phyloP scores from a whole-genome alignment of 2,113 vertebrate genomes.

The Etheostoma cragini region DNA sequence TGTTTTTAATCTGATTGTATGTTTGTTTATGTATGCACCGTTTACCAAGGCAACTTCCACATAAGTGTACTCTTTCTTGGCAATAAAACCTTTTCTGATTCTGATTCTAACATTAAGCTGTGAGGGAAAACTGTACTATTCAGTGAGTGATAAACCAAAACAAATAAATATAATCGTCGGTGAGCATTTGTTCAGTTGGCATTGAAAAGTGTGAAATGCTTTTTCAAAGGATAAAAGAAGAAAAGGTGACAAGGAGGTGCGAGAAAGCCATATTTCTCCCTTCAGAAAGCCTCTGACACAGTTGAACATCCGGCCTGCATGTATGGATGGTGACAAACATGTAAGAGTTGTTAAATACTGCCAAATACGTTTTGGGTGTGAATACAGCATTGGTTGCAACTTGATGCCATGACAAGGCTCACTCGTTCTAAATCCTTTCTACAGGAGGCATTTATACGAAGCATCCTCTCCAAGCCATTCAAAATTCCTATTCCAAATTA shows the following conservation, averaged over 20 bases:
- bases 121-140: background rate
- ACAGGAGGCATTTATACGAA: conserved; percentile 95
- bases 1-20: background rate
- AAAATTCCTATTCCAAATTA: conserved; percentile 97
- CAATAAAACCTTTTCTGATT: too few relatives aligned
- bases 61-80: too few relatives aligned
- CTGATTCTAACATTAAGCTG: background rate
- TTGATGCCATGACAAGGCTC: fast-evolving
- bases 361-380: background rate
- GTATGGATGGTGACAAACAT: conserved; percentile 89
- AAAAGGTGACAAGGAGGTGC: conserved; percentile 69
- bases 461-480: conserved; percentile 96
- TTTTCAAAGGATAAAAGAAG: conserved; percentile 84
- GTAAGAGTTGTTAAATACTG: conserved; percentile 79
- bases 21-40: too few relatives aligned
- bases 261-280: conserved; percentile 84
- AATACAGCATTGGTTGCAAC: background rate
- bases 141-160: background rate
- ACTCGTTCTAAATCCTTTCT: conserved; percentile 39
- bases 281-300: conserved; percentile 89
- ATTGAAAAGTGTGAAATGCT: background rate
- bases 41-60: too few relatives aligned
- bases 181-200: background rate
- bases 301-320: conserved; percentile 82
- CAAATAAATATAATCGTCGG: background rate